phyloP scores from a whole-genome alignment of 2,888 invertebrate species.

The Oscheius sp. region DNA sequence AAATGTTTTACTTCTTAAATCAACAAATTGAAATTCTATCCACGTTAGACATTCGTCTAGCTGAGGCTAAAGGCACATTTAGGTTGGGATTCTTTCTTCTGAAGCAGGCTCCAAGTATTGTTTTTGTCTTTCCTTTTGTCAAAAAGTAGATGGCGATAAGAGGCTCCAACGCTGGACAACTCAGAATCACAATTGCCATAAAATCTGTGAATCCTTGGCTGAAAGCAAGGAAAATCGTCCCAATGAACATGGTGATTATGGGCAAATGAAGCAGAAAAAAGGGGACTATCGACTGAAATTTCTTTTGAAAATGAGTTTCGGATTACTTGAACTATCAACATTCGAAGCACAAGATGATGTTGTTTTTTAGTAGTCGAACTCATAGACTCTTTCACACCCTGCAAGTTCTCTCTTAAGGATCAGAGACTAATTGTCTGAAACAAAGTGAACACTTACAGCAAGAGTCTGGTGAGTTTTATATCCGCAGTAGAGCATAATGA shows the following conservation, averaged over 20 bases:
- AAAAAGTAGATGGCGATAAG: conserved; percentile 16
- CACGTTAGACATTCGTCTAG: background rate
- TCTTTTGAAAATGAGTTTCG: too few species aligned
- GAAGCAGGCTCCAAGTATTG: background rate
- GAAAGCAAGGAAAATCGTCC: background rate
- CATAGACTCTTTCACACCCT: conserved; percentile 2
- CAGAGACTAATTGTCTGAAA: background rate
- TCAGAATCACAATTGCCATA: background rate
- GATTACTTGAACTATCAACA: conserved; percentile 17
- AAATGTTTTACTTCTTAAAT: background rate
- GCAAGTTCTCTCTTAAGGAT: background rate
- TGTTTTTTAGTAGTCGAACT: background rate
- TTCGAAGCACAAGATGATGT: background rate
- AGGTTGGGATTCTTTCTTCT: too few species aligned
- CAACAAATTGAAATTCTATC: background rate
- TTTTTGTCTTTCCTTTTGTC: background rate
- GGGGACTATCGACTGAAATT: conserved; percentile 5
- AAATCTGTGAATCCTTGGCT: background rate
- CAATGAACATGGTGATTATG: background rate
- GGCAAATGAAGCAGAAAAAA: conserved; percentile 2
- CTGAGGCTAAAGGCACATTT: background rate
- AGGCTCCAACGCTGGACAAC: conserved; percentile 5
- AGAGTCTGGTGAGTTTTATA: background rate
- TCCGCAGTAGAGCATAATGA: background rate
- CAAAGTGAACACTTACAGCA: background rate